phyloP scores from a whole-genome alignment of 2,113 vertebrate species.

The Lynx canadensis region DNA sequence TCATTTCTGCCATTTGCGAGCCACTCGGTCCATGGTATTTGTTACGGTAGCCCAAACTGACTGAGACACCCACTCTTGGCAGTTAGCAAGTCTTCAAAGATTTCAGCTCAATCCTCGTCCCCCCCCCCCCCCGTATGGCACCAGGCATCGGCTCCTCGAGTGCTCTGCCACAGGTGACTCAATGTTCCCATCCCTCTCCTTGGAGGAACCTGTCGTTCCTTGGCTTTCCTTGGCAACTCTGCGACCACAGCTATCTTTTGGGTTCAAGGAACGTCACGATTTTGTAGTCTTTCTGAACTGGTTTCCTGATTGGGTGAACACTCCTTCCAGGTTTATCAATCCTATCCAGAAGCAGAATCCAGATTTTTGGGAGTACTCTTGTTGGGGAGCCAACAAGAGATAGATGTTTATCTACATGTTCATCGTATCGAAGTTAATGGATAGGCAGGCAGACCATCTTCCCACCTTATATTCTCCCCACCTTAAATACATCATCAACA shows the following conservation, averaged over 20 bases:
- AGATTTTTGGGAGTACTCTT: neutral
- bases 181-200: accelerated
- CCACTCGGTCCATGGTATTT: neutral
- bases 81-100: too few relatives aligned
- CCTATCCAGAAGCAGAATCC: neutral
- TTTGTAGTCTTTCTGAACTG: neutral
- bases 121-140: accelerated
- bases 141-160: accelerated
- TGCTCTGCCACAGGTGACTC: neutral
- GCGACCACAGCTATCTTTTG: neutral
- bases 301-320: neutral
- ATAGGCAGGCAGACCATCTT: neutral
- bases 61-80: too few relatives aligned
- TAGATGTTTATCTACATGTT: neutral
- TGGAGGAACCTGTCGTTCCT: accelerated
- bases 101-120: neutral
- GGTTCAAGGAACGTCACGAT: neutral
- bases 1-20: too few relatives aligned
- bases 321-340: neutral
- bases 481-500: neutral
- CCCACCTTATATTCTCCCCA: neutral
- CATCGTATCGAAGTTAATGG: neutral
- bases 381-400: neutral
- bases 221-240: too few relatives aligned
- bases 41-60: too few relatives aligned